These are phyloP conservation scores for Umimayanthus chanpuru DNA, from an alignment of 92 coral and sea anemone species.

Conservation along the genomic window DNA sequence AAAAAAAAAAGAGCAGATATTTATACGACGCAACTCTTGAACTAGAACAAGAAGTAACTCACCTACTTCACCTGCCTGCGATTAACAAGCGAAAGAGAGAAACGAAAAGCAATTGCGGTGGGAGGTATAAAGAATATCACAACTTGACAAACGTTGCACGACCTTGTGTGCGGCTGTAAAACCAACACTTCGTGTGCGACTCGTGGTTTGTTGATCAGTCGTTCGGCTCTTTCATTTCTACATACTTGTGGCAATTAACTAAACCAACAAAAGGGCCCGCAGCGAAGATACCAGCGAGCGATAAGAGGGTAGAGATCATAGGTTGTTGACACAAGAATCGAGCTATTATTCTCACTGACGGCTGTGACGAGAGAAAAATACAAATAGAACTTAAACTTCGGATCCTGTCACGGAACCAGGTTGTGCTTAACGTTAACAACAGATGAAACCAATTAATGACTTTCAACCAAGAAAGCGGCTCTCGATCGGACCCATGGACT, in stretches of 20 bases:
- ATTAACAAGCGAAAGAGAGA: not conserved
- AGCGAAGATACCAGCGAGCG: constrained; percentile 17
- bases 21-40: too few species aligned
- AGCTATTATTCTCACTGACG: constrained; percentile 10
- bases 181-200: constrained; percentile 31
- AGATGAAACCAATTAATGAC: not conserved
- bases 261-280: constrained; percentile 28
- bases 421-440: not conserved
- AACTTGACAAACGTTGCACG: not conserved
- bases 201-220: constrained; percentile 23
- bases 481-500: not conserved
- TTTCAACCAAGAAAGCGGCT: not conserved
- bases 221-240: constrained; percentile 32
- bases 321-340: constrained; percentile 22
- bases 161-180: not conserved
- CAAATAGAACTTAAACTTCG: not conserved
- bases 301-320: constrained; percentile 35
- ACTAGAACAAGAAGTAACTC: not conserved
- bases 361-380: constrained; percentile 14
- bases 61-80: not conserved
- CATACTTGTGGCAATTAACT: constrained; percentile 26
- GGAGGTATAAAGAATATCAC: not conserved
- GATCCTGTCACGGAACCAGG: constrained; percentile 29
- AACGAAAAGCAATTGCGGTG: not conserved
- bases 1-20: too few species aligned